Evolutionary conservation across 2,113 vertebrate species (phyloP), one percentile per base, ranked within the genome.

Genomic region (Oreotragus oreotragus): DNA sequence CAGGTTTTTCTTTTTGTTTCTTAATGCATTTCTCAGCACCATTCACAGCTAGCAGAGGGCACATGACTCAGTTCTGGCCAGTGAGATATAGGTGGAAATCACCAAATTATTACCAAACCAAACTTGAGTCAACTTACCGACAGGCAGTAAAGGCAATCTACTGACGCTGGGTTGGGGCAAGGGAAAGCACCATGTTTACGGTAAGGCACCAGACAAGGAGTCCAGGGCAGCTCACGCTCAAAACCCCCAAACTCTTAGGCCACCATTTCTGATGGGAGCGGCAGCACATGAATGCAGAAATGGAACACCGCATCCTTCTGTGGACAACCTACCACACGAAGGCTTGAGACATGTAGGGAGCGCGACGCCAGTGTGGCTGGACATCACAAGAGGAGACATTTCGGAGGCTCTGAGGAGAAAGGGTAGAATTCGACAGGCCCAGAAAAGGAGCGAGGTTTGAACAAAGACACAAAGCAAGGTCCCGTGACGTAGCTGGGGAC

Each of bases 361-460:
- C 7, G 19, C 1, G 19, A 90, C 13, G 23, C 39, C 45, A 19
- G 4, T 7, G 23, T 6, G 55, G 77, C 51, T 64, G 47, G 55
- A n/a, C 11, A n/a, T 79, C 28, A 13, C 27, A 57, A 15, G 6
- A 83, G 27, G 76, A 85, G 45, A 45, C 11, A 14, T 64, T 76
- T 49, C 27, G 16, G 45, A 88, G 64, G 87, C 58, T 25, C 76
- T n/a, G 58, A 88, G 51, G 55, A 70, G 45, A 84, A 43, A 13
- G 28, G 47, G 33, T 36, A 2, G 55, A 39, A n/a, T 30, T 66
- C 2, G 6, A 12, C 39, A 33, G 13, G 70, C 17, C 43, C 39
- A 76, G 58, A 62, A 95, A 89, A 93, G 47, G 57, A 89, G n/a
- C 2, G 16, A 39, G 25, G 47, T 77, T 43, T n/a, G 55, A 92